A percentile compares a stretch with the other conserved stretches of the same genome.
phyloP scores from a whole-genome alignment of 2,797 vertebrate genomes.

The Argya squamiceps region DNA sequence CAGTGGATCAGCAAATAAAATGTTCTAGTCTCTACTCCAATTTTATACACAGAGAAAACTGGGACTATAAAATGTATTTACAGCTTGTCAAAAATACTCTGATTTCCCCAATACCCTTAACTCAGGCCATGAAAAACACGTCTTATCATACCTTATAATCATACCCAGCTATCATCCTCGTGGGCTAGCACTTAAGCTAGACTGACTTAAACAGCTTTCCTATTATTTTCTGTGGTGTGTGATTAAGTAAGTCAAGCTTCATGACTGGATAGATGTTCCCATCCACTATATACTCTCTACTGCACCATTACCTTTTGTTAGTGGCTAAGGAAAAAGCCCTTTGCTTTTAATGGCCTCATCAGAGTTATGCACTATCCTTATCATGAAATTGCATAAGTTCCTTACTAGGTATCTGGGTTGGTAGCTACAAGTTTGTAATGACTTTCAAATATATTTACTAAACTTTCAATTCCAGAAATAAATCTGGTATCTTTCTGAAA shows the following conservation, averaged over 20 bases:
- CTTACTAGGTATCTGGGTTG: background rate
- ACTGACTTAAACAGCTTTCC: background rate
- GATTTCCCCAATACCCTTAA: background rate
- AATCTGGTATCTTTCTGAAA: background rate
- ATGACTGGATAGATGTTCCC: background rate
- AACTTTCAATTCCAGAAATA: background rate
- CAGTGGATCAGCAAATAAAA: background rate
- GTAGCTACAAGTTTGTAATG: background rate
- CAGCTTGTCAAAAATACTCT: background rate
- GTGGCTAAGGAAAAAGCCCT: background rate
- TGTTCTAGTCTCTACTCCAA: background rate
- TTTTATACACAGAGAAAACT: background rate
- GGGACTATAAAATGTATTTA: background rate
- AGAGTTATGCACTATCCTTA: background rate
- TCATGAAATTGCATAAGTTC: background rate
- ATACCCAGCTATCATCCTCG: background rate
- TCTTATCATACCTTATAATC: background rate
- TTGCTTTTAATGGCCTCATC: background rate
- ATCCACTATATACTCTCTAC: background rate
- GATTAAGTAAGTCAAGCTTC: background rate
- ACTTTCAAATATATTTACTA: background rate
- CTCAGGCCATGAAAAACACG: background rate
- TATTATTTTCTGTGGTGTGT: background rate
- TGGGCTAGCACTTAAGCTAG: background rate
- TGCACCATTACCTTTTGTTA: constrained; percentile 13